Conservation (phyloP, 2,797 vertebrate genomes). For the Ataeniobius toweri region DNA sequence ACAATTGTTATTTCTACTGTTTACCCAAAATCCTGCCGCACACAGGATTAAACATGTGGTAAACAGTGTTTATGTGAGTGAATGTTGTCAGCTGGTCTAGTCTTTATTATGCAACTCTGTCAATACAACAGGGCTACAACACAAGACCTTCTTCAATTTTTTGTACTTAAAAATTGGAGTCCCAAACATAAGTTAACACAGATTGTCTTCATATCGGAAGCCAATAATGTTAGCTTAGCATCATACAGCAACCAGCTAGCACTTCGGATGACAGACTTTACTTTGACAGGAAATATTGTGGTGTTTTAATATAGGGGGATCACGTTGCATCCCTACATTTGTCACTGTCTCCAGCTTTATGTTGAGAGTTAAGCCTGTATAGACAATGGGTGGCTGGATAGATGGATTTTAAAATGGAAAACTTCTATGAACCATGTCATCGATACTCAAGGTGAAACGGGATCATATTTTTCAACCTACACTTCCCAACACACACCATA, state of each 20-base stretch:
- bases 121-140: no score
- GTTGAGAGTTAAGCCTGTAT: not conserved
- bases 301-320: not conserved
- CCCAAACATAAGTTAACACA: no score
- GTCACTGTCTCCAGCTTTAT: not conserved
- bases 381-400: not conserved
- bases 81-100: no score
- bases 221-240: not conserved
- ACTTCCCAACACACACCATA: slow-evolving; percentile 13
- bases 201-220: not conserved
- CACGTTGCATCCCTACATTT: not conserved
- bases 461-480: slow-evolving; percentile 15
- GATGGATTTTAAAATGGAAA: slow-evolving; percentile 37
- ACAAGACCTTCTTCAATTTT: no score
- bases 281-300: no score
- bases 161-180: no score
- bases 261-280: not conserved
- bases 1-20: no score
- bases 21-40: no score
- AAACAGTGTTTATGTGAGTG: no score
- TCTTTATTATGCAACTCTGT: no score
- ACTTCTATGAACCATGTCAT: slow-evolving; percentile 12
- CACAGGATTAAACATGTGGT: no score
- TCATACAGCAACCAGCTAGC: not conserved
- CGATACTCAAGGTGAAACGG: slow-evolving; percentile 6